Percentiles rank a stretch among this genome's conserved stretches.
phyloP scores from a whole-genome alignment of 2,113 vertebrate species.

The Calidris pygmaea region DNA sequence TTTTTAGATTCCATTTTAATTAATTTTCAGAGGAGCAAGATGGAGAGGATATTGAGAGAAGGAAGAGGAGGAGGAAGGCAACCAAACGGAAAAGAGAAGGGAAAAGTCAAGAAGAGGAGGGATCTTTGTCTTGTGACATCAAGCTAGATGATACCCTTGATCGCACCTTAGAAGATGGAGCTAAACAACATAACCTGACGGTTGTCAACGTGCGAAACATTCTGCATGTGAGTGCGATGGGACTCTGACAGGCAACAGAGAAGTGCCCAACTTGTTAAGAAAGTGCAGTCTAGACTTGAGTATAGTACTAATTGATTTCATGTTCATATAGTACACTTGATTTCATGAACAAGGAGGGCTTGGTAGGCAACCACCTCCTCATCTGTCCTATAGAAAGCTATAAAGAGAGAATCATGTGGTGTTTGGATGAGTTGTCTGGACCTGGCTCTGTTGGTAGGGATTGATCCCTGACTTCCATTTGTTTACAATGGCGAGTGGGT shows the following conservation, averaged over 20 bases:
- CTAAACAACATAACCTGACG: slow-evolving; percentile 89
- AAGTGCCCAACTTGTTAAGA: too few relatives aligned
- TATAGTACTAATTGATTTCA: rapidly evolving
- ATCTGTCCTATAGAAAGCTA: neutral
- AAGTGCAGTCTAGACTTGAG: neutral
- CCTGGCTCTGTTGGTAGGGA: neutral
- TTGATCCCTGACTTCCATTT: neutral
- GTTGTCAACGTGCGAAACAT: slow-evolving; percentile 89
- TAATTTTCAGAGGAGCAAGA: slow-evolving; percentile 73
- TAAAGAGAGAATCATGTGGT: rapidly evolving
- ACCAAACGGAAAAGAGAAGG: slow-evolving; percentile 71
- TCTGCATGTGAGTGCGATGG: slow-evolving; percentile 84
- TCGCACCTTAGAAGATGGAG: slow-evolving; percentile 86
- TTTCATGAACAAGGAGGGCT: neutral
- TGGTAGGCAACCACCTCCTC: rapidly evolving
- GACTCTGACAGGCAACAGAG: rapidly evolving
- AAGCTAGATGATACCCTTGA: slow-evolving; percentile 87
- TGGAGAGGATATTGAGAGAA: slow-evolving; percentile 63
- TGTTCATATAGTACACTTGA: neutral
- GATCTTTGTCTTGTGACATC: slow-evolving; percentile 68
- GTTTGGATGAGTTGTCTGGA: rapidly evolving
- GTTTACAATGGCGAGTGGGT: rapidly evolving
- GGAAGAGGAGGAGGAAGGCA: slow-evolving; percentile 71
- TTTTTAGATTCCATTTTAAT: neutral
- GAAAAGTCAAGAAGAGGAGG: slow-evolving; percentile 7